Evolutionary conservation across 2,888 invertebrate species (phyloP).

Genomic region (Cotesia congregata): DNA sequence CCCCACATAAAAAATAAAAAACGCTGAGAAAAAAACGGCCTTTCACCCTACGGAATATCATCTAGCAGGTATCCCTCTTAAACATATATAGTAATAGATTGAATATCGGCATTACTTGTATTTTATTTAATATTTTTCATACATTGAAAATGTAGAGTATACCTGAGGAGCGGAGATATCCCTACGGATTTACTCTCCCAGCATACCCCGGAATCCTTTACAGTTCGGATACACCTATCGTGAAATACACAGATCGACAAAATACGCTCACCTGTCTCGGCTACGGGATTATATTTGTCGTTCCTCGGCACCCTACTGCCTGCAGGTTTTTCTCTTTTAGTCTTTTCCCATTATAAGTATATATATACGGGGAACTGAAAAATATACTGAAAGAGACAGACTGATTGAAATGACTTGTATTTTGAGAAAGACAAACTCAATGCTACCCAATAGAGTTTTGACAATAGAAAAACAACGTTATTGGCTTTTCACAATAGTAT

Average conservation of each 20-base stretch:
- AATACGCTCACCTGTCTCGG: slow-evolving; percentile 64
- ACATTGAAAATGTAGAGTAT: slow-evolving; percentile 29
- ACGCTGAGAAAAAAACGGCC: slow-evolving; percentile 39
- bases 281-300: slow-evolving; percentile 68
- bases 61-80: slow-evolving; percentile 50
- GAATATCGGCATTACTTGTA: slow-evolving; percentile 40
- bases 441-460: slow-evolving; percentile 20
- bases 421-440: neutral
- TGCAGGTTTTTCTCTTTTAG: slow-evolving; percentile 47
- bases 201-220: neutral
- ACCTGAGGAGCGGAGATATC: slow-evolving; percentile 43
- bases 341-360: neutral
- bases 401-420: neutral
- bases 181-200: slow-evolving; percentile 51
- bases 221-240: neutral
- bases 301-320: slow-evolving; percentile 55
- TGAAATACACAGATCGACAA: slow-evolving; percentile 28
- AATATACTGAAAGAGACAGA: slow-evolving; percentile 28
- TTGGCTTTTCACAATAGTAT: slow-evolving; percentile 70
- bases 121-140: slow-evolving; percentile 40
- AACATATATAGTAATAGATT: slow-evolving; percentile 33
- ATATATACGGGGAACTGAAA: slow-evolving; percentile 10
- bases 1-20: slow-evolving; percentile 6
- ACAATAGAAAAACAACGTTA: slow-evolving; percentile 69
- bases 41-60: slow-evolving; percentile 32